phyloP scores from a whole-genome alignment of 2,888 invertebrate species.

The Drosophila meridionalis region DNA sequence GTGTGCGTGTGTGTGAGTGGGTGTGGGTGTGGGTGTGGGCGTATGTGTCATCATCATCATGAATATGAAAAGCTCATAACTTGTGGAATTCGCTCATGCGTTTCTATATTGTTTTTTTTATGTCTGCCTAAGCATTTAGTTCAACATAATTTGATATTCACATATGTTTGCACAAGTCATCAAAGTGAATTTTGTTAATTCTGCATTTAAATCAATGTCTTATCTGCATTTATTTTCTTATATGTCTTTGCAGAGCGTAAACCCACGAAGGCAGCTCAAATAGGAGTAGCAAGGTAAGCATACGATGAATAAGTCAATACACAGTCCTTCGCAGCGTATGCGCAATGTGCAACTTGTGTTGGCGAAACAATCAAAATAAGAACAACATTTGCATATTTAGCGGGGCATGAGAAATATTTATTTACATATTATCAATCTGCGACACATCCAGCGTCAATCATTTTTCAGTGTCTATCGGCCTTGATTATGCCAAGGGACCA shows the following conservation, averaged over 20 bases:
- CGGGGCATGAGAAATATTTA: constrained; percentile 32
- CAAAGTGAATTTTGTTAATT: constrained; percentile 60
- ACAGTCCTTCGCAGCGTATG: constrained; percentile 29
- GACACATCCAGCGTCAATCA: constrained; percentile 45
- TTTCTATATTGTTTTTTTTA: constrained; percentile 7
- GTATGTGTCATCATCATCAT: constrained; percentile 46
- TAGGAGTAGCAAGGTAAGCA: constrained; percentile 41
- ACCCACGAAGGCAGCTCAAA: background rate
- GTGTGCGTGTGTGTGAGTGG: constrained; percentile 12
- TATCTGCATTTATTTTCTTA: constrained; percentile 36
- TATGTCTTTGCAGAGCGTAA: constrained; percentile 49
- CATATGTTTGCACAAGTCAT: constrained; percentile 47
- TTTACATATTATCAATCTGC: constrained; percentile 29
- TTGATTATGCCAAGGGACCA: background rate
- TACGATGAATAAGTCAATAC: constrained; percentile 13
- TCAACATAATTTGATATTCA: constrained; percentile 72
- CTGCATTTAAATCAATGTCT: constrained; percentile 57
- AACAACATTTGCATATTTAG: constrained; percentile 48
- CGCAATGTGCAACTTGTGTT: constrained; percentile 21
- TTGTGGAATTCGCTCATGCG: constrained; percentile 35
- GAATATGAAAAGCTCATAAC: constrained; percentile 74
- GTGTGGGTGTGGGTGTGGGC: constrained; percentile 20
- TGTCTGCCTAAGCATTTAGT: constrained; percentile 62
- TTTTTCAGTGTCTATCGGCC: constrained; percentile 68
- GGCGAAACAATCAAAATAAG: constrained; percentile 31